Conservation (phyloP, 2,797 vertebrate species). For the Phyllotis vaccarum region DNA sequence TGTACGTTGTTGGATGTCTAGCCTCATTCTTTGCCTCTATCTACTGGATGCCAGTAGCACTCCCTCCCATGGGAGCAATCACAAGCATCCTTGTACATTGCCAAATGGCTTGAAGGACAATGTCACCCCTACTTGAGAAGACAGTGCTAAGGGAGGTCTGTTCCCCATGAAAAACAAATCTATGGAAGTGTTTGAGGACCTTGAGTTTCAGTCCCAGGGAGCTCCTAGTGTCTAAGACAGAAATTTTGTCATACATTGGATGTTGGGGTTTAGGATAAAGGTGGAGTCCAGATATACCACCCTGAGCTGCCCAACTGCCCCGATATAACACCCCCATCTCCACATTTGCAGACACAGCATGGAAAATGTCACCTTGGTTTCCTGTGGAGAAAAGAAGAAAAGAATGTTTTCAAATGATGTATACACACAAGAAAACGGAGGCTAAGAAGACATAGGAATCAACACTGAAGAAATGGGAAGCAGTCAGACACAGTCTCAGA, state of each 20-base stretch:
- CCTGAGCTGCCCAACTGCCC: neutral
- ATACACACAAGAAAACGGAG: neutral
- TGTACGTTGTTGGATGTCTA: neutral
- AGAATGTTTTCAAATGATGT: neutral
- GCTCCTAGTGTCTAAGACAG: neutral
- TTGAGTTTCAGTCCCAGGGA: neutral
- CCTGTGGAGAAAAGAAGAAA: neutral
- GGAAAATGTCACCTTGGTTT: neutral
- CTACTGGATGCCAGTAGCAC: neutral
- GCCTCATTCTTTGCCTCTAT: neutral
- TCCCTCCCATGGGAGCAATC: neutral
- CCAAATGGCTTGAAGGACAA: neutral
- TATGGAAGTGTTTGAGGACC: neutral
- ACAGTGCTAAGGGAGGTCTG: neutral
- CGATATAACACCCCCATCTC: neutral
- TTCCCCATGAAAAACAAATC: neutral
- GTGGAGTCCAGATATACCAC: neutral
- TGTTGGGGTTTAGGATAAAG: neutral
- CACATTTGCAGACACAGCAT: neutral
- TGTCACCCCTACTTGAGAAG: neutral
- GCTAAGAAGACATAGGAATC: neutral
- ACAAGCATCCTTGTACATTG: neutral
- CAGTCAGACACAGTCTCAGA: neutral
- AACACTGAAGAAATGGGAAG: neutral
- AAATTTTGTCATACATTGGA: neutral